Evolutionary conservation across 2,888 invertebrate genomes (phyloP), one percentile per base, ranked within the genome.

Genomic region (Pachymerium ferrugineum): DNA sequence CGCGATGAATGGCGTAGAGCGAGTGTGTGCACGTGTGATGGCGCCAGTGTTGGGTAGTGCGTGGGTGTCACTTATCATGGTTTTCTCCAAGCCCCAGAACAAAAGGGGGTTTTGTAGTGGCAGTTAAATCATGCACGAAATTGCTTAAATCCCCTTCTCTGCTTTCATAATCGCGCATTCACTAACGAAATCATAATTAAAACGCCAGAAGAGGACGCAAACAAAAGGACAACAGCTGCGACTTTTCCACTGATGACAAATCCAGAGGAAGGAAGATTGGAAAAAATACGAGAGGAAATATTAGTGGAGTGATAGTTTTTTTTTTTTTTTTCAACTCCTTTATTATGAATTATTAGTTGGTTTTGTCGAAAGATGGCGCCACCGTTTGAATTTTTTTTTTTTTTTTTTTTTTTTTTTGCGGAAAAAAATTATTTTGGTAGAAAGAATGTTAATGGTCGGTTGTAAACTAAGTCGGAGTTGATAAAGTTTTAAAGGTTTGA

Each of bases 21-120:
- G 54, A 25, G 54, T 54, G 54, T 25, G 22, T 12, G 54, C 25
- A 54, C 54, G 54, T 54, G 54, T 54, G 54, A 54, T 54, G 54
- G 54, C 54, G 22, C 54, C 14, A 25, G 22, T 54, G 54, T 22
- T 14, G 54, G 5, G n/a, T n/a, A n/a, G n/a, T n/a, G n/a, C n/a
- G n/a, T n/a, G n/a, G 54, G 54, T 54, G 54, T 54, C 54, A 54
- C 54, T 54, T 54, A 54, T 54, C 54, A 54, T 54, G 54, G 54
- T 54, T 54, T 54, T 54, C 54, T 54, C 8, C 25, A 54, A 54
- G 54, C 54, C 54, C 54, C 25, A 54, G 54, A 54, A 54, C 54
- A 54, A 54, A 54, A 22, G 54, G 1, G 22, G 54, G 54, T 28
- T 54, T 54, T 54, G 54, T 54, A 54, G 25, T 54, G 54, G 54